phyloP scores from a whole-genome alignment of 1,140 invertebrate species.

The Vollenhovia emeryi region DNA sequence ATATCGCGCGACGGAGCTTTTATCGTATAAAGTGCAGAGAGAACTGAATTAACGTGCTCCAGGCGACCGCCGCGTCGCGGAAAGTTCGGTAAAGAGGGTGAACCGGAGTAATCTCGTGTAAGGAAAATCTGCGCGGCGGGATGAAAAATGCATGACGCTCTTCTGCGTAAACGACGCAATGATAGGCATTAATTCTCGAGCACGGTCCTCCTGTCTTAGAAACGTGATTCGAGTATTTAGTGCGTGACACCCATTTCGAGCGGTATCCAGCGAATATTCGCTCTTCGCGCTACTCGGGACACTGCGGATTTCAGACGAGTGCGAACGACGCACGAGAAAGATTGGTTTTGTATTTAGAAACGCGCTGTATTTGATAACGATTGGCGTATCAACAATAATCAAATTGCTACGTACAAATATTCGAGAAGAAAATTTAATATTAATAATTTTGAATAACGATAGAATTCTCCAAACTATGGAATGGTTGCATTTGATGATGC shows the following conservation, averaged over 20 bases:
- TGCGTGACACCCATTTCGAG: conserved; percentile 27
- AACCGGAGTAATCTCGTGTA: conserved; percentile 57
- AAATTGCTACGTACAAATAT: background rate
- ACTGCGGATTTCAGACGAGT: background rate
- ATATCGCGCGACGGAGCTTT: conserved; percentile 49
- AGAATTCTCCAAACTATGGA: background rate
- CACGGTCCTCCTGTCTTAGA: conserved; percentile 40
- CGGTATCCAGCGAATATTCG: conserved; percentile 6
- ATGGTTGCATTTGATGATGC: background rate
- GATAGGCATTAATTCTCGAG: conserved; percentile 57
- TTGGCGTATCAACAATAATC: background rate
- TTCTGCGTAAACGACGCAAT: conserved; percentile 51
- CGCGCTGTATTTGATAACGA: background rate
- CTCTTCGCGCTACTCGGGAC: background rate
- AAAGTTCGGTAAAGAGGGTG: conserved; percentile 57
- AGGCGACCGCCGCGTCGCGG: conserved; percentile 22
- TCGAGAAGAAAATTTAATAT: background rate
- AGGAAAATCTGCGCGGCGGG: conserved; percentile 47
- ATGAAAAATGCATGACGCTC: conserved; percentile 57
- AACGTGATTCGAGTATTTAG: conserved; percentile 27
- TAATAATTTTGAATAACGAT: background rate
- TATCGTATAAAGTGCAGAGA: conserved; percentile 59
- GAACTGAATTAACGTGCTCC: conserved; percentile 56
- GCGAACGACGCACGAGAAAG: background rate
- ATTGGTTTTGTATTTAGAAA: background rate